phyloP scores from a whole-genome alignment of 1,140 invertebrate species.

The Idris sp. region DNA sequence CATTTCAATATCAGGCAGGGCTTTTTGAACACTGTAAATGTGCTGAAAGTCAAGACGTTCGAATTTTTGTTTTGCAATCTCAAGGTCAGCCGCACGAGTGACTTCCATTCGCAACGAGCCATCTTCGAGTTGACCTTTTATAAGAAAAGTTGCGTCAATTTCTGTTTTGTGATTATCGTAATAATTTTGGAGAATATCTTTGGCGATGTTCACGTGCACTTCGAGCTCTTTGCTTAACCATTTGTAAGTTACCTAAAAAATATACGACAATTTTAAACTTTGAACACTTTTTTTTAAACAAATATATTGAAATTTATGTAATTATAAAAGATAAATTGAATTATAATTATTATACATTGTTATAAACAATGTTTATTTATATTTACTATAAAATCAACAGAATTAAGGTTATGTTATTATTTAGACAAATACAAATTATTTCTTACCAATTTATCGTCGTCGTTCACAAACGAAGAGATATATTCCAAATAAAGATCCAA shows the following conservation, averaged over 20 bases:
- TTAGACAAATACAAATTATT: neutral
- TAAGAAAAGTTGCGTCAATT: conserved; percentile 67
- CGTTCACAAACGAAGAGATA: conserved; percentile 29
- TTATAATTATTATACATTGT: too few relatives aligned
- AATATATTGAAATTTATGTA: too few relatives aligned
- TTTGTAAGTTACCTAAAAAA: conserved; percentile 75
- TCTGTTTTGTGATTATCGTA: conserved; percentile 66
- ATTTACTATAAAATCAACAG: neutral
- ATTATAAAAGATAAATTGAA: too few relatives aligned
- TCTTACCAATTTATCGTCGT: conserved; percentile 37
- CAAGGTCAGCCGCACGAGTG: conserved; percentile 66
- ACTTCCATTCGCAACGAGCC: conserved; percentile 71
- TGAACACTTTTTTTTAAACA: too few relatives aligned
- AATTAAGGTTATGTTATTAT: conserved; percentile 21
- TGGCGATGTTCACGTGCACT: conserved; percentile 74
- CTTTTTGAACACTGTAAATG: conserved; percentile 75
- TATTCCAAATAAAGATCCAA: conserved; percentile 28
- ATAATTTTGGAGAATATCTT: conserved; percentile 70
- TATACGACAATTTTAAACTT: too few relatives aligned
- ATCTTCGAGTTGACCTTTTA: conserved; percentile 71
- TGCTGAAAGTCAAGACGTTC: conserved; percentile 71
- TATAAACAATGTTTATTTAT: conserved; percentile 2
- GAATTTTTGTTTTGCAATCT: conserved; percentile 69
- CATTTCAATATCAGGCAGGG: conserved; percentile 66
- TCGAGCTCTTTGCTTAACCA: conserved; percentile 74